These are phyloP conservation scores for Littorina saxatilis DNA, from an alignment of 1,140 invertebrate genomes.

Conservation along the genomic window DNA sequence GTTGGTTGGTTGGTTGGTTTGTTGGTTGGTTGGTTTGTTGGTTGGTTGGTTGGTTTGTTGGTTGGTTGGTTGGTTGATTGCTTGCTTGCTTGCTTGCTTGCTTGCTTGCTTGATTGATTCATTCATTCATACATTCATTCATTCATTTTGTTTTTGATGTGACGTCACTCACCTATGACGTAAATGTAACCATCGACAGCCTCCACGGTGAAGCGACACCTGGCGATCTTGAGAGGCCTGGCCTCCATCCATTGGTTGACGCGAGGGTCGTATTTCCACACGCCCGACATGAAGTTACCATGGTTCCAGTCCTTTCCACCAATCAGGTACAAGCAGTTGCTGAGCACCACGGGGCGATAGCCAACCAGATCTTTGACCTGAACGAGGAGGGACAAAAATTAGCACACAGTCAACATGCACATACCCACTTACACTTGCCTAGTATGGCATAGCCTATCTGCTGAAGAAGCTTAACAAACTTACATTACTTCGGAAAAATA, in stretches of 20 bases:
- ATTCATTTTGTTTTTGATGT: not conserved
- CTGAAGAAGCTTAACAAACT: no score
- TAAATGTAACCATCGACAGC: slow-evolving; percentile 64
- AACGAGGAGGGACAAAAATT: no score
- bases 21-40: no score
- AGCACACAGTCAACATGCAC: not conserved
- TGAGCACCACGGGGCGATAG: slow-evolving; percentile 57
- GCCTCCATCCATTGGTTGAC: slow-evolving; percentile 55
- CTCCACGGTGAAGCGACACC: slow-evolving; percentile 64
- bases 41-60: no score
- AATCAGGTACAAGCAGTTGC: slow-evolving; percentile 65
- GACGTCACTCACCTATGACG: slow-evolving; percentile 59
- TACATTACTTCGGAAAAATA: no score
- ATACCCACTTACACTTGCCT: not conserved
- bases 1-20: no score
- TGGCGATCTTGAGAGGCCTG: slow-evolving; percentile 49
- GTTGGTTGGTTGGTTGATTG: no score
- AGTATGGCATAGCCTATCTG: no score
- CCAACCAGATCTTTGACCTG: slow-evolving; percentile 47
- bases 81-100: no score
- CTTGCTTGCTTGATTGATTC: no score
- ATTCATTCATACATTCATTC: no score
- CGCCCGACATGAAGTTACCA: slow-evolving; percentile 44
- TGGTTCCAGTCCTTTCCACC: slow-evolving; percentile 68
- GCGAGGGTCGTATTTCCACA: slow-evolving; percentile 61